Evolutionary conservation across 2,797 vertebrate genomes (phyloP), one percentile per base, ranked within the genome.

Genomic region (Pteropus rufus): DNA sequence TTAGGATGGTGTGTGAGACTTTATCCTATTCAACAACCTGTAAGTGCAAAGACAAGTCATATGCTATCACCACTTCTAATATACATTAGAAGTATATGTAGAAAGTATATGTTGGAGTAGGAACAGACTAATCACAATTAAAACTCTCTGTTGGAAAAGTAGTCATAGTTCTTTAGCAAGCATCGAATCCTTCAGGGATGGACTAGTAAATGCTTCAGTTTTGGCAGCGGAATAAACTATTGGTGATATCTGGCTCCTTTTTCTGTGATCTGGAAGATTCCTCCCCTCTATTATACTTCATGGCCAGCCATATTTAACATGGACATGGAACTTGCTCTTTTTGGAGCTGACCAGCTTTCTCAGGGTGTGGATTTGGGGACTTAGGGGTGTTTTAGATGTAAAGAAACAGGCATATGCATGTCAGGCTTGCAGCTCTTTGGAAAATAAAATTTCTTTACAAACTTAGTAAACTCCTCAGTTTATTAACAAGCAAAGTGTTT

Each of bases 271-370:
- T 67, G 26, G 44, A n/a, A 26, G 41, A 36, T 39, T 60, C 21
- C 14, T 34, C n/a, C 6, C 1, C 29, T 73, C 39, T 0, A 0
- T 7, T 10, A 1, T 10, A 18, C 19, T 70, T 6, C 49, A 36
- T 3, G 44, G 16, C 23, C 4, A 8, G n/a, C 9, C n/a, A 52
- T 54, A n/a, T 29, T 29, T 46, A 44, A 41, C 4, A 3, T 4
- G 15, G 6, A 16, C 5, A 5, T 1, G 19, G 16, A 79, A 6
- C 21, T 31, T 69, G 16, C 39, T 65, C 19, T 52, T 91, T 58
- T 34, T 34, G 34, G 34, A 75, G 58, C 52, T 56, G 2, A n/a
- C 21, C 23, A 52, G 9, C 41, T 79, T 58, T 24, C 44, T n/a
- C 24, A 29, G 29, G 36, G 8, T 75, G 54, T 46, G 31, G 31